Evolutionary conservation across 2,888 invertebrate species (phyloP).

Genomic region (Drosophila suboccidentalis): DNA sequence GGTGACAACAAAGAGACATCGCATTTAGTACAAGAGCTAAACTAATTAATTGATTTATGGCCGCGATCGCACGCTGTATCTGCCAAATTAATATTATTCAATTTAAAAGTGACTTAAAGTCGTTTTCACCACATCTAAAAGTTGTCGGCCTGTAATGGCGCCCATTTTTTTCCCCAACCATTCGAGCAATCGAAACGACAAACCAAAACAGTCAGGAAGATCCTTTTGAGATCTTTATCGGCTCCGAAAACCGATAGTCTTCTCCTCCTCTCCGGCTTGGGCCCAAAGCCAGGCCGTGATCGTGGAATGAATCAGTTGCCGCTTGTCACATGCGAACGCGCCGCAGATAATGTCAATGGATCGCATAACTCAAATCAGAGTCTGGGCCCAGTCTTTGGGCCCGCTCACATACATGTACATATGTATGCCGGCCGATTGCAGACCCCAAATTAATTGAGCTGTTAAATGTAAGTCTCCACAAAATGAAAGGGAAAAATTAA

Average conservation of each 20-base stretch:
- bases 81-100: conserved; percentile 83
- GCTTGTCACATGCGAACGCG: conserved; percentile 69
- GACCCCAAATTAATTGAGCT: conserved; percentile 78
- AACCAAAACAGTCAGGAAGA: conserved; percentile 79
- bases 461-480: conserved; percentile 78
- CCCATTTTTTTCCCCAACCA: conserved; percentile 71
- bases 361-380: conserved; percentile 74
- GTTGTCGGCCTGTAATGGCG: conserved; percentile 83
- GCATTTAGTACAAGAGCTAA: conserved; percentile 57
- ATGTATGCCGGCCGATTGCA: conserved; percentile 19
- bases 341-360: conserved; percentile 78
- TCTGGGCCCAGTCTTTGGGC: conserved; percentile 37
- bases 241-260: conserved; percentile 66
- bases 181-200: conserved; percentile 29
- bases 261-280: conserved; percentile 31
- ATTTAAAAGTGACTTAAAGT: conserved; percentile 83
- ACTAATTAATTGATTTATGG: conserved; percentile 84
- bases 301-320: conserved; percentile 75
- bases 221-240: conserved; percentile 85
- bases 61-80: conserved; percentile 81
- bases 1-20: conserved; percentile 38
- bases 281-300: conserved; percentile 16
- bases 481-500: conserved; percentile 83
- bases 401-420: conserved; percentile 42
- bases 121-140: conserved; percentile 85